Conservation (phyloP, 1,140 invertebrate species). For the Drosophila leontia region DNA sequence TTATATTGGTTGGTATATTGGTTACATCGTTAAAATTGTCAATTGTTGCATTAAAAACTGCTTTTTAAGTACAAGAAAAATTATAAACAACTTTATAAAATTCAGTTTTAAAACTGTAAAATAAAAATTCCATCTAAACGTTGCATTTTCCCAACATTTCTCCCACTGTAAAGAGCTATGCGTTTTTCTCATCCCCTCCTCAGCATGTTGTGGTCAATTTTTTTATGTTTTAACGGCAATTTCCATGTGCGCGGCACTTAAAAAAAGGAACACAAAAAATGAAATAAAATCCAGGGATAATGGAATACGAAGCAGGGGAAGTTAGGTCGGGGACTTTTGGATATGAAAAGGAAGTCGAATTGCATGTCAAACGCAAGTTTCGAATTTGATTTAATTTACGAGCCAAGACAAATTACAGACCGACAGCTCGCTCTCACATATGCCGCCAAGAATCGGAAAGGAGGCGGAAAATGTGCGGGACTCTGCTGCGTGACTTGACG, state of each 20-base stretch:
- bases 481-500: conserved; percentile 59
- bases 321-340: background rate
- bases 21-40: too few relatives aligned
- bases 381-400: conserved; percentile 81
- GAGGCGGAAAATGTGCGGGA: conserved; percentile 18
- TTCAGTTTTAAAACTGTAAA: background rate
- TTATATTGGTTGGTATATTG: background rate
- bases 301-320: conserved; percentile 19
- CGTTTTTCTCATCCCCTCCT: background rate
- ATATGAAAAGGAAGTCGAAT: conserved; percentile 54
- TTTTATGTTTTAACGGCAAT: conserved; percentile 76
- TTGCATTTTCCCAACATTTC: background rate
- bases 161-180: conserved; percentile 11
- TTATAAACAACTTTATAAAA: too few relatives aligned
- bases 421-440: conserved; percentile 31
- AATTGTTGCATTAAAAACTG: background rate
- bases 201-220: conserved; percentile 43
- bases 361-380: conserved; percentile 81
- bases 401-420: conserved; percentile 71
- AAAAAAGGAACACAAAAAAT: conserved; percentile 17
- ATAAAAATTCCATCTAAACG: background rate
- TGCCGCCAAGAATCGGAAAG: conserved; percentile 33
- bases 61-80: background rate
- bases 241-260: conserved; percentile 40
- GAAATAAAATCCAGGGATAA: conserved; percentile 38